Conservation (phyloP, 2,888 invertebrate species). For the Acleris emargana region DNA sequence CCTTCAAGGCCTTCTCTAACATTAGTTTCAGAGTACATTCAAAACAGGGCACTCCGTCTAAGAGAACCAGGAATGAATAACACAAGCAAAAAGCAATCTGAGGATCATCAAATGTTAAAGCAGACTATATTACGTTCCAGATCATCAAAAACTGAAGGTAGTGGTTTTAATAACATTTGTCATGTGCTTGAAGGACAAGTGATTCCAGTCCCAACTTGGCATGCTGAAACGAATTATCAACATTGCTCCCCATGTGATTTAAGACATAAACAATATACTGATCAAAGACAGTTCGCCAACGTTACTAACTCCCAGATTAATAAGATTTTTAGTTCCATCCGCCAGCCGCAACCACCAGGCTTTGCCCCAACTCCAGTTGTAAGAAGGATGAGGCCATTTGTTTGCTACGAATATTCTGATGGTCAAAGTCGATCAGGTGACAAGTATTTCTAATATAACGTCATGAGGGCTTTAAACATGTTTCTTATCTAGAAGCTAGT, state of each 20-base stretch:
- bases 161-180: slow-evolving; percentile 56
- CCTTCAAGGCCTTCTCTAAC: slow-evolving; percentile 61
- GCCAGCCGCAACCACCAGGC: slow-evolving; percentile 44
- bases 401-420: slow-evolving; percentile 49
- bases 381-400: slow-evolving; percentile 53
- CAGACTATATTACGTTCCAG: slow-evolving; percentile 68
- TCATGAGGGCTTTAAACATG: background rate
- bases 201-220: slow-evolving; percentile 70
- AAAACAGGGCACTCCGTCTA: slow-evolving; percentile 66
- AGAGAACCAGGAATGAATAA: slow-evolving; percentile 53
- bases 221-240: slow-evolving; percentile 55
- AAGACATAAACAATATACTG: slow-evolving; percentile 38
- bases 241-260: slow-evolving; percentile 45
- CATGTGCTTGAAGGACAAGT: slow-evolving; percentile 70
- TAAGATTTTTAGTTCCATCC: slow-evolving; percentile 51
- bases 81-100: slow-evolving; percentile 51
- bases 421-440: slow-evolving; percentile 51
- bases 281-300: slow-evolving; percentile 43
- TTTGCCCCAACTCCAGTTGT: slow-evolving; percentile 50
- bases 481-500: background rate
- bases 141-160: slow-evolving; percentile 65
- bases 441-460: background rate
- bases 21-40: slow-evolving; percentile 71
- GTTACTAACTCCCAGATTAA: slow-evolving; percentile 53
- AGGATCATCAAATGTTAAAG: slow-evolving; percentile 66